A percentile compares a stretch with the other conserved stretches of the same genome.
These are phyloP conservation scores for Prunella himalayana DNA, from an alignment of 2,113 vertebrate genomes.

Conservation along the genomic window DNA sequence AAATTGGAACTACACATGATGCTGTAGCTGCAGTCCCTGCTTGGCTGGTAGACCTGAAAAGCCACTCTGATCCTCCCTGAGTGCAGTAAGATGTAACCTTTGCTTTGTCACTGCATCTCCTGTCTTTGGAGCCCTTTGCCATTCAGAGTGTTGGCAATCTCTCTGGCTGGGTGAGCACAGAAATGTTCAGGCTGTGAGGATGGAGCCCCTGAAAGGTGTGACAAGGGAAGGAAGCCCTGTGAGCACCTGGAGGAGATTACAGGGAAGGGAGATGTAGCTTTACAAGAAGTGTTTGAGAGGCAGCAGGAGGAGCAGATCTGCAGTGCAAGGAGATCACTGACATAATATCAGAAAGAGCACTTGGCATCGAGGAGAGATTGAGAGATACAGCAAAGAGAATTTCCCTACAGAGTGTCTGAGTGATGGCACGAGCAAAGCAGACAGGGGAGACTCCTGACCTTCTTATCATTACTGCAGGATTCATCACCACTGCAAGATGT, in stretches of 20 bases:
- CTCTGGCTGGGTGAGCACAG: slow-evolving; percentile 48
- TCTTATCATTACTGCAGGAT: neutral
- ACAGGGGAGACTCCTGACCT: neutral
- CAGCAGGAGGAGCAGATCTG: neutral
- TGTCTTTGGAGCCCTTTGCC: slow-evolving; percentile 28
- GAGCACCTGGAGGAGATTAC: slow-evolving; percentile 6
- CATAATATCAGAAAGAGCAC: neutral
- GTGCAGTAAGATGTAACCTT: slow-evolving; percentile 25
- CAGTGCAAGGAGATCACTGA: slow-evolving; percentile 10
- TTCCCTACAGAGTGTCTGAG: neutral
- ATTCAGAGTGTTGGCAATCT: neutral
- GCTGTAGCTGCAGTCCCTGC: neutral
- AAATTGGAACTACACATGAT: slow-evolving; percentile 51
- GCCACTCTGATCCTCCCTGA: neutral
- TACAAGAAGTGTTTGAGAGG: slow-evolving; percentile 16
- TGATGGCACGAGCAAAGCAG: neutral
- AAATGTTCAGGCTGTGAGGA: neutral
- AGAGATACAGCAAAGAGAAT: neutral
- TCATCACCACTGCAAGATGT: neutral
- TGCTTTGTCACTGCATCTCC: slow-evolving; percentile 1
- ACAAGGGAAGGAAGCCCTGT: neutral
- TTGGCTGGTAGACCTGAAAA: slow-evolving; percentile 50
- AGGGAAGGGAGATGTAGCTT: neutral
- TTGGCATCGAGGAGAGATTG: neutral
- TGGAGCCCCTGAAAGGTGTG: neutral